These are phyloP conservation scores for Halocaridina rubra DNA, from an alignment of 2,888 invertebrate genomes.

Conservation along the genomic window DNA sequence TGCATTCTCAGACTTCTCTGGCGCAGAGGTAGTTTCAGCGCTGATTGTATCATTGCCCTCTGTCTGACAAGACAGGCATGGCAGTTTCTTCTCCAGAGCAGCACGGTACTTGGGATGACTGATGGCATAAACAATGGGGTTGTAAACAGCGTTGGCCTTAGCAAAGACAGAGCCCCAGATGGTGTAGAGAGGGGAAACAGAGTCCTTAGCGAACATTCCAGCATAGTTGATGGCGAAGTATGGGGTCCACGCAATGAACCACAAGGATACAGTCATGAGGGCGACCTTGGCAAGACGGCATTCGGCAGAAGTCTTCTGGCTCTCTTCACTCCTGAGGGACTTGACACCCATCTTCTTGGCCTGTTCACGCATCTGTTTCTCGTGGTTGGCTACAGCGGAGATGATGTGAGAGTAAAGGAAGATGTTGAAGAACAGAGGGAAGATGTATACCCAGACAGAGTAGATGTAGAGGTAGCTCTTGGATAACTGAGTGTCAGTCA, in stretches of 20 bases:
- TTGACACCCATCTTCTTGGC: slow-evolving; percentile 65
- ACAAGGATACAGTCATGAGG: slow-evolving; percentile 63
- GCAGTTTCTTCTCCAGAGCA: slow-evolving; percentile 59
- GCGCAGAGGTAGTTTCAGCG: neutral
- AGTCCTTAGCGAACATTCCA: slow-evolving; percentile 64
- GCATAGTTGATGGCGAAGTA: slow-evolving; percentile 66
- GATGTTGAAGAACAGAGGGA: slow-evolving; percentile 66
- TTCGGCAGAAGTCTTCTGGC: slow-evolving; percentile 61
- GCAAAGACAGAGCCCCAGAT: slow-evolving; percentile 68
- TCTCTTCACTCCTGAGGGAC: slow-evolving; percentile 56
- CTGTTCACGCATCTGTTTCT: slow-evolving; percentile 65
- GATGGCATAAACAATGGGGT: slow-evolving; percentile 66
- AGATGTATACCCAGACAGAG: slow-evolving; percentile 48
- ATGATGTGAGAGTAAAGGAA: slow-evolving; percentile 69
- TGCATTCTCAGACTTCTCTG: neutral
- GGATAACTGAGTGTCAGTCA: slow-evolving; percentile 26
- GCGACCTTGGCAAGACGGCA: slow-evolving; percentile 64
- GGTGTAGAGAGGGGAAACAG: slow-evolving; percentile 60
- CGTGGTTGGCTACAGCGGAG: slow-evolving; percentile 65
- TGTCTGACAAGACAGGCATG: slow-evolving; percentile 38
- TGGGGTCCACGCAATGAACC: slow-evolving; percentile 67
- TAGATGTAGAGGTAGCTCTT: slow-evolving; percentile 63
- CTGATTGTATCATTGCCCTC: neutral
- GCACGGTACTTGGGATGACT: slow-evolving; percentile 65
- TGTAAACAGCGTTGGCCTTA: slow-evolving; percentile 68